Conservation (phyloP, 2,113 vertebrate species). For the Agelaius phoeniceus region DNA sequence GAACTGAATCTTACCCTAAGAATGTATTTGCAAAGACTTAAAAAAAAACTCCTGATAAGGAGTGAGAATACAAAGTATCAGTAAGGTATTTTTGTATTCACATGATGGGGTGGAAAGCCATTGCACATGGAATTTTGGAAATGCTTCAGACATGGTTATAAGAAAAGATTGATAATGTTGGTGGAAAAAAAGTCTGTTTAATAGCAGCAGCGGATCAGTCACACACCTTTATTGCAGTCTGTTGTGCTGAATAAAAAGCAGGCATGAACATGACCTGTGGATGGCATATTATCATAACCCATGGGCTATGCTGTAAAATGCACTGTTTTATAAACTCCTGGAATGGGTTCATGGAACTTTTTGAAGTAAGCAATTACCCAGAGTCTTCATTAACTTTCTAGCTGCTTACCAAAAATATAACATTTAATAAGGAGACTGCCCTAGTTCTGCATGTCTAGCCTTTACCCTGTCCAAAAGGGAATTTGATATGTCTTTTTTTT, state of each 20-base stretch:
- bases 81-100: neutral
- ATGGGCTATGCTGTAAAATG: slow-evolving; percentile 58
- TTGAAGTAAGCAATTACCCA: neutral
- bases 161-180: slow-evolving; percentile 25
- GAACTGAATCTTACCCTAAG: neutral
- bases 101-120: neutral
- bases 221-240: slow-evolving; percentile 41
- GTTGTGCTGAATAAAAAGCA: slow-evolving; percentile 55
- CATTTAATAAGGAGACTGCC: neutral
- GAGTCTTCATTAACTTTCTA: slow-evolving; percentile 39
- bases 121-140: slow-evolving; percentile 41
- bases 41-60: neutral
- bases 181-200: slow-evolving; percentile 3
- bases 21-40: neutral
- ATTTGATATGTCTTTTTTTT: neutral
- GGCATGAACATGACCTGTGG: slow-evolving; percentile 62
- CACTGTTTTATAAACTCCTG: slow-evolving; percentile 58
- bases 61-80: neutral
- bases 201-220: slow-evolving; percentile 30
- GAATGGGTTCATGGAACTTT: slow-evolving; percentile 51
- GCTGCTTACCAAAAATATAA: neutral
- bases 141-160: slow-evolving; percentile 33
- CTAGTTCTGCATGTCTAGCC: neutral
- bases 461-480: neutral
- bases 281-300: slow-evolving; percentile 58